phyloP scores from a whole-genome alignment of 2,888 invertebrate species.

The Melanotus villosus region DNA sequence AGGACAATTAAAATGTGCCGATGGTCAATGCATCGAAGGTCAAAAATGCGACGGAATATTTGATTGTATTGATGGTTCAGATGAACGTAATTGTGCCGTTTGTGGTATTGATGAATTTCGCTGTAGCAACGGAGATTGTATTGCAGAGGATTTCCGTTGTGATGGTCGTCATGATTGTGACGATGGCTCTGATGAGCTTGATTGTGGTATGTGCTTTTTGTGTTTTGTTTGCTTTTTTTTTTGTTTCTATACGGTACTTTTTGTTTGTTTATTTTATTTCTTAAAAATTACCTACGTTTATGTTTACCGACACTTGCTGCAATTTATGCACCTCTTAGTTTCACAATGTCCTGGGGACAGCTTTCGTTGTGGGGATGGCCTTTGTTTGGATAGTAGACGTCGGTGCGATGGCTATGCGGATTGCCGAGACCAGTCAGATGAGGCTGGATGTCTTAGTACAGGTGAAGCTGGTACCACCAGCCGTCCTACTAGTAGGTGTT shows the following conservation, averaged over 20 bases:
- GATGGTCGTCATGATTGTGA: constrained; percentile 74
- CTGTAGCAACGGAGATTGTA: constrained; percentile 71
- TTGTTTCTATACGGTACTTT: constrained; percentile 8
- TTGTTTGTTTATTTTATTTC: background rate
- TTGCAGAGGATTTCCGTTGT: constrained; percentile 73
- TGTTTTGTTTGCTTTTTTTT: constrained; percentile 25
- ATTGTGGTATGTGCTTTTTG: constrained; percentile 69
- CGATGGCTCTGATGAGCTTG: constrained; percentile 76
- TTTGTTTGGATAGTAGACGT: constrained; percentile 64
- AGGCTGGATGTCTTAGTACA: constrained; percentile 58
- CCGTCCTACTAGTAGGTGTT: constrained; percentile 29
- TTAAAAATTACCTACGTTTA: background rate
- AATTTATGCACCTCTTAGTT: constrained; percentile 45
- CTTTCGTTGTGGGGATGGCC: constrained; percentile 52
- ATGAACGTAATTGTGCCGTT: constrained; percentile 67
- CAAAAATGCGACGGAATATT: constrained; percentile 72
- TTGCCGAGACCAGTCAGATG: constrained; percentile 77
- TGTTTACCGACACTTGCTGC: constrained; percentile 1
- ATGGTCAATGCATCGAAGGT: constrained; percentile 60
- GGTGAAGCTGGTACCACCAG: constrained; percentile 4
- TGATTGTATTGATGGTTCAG: constrained; percentile 74
- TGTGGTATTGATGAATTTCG: constrained; percentile 71
- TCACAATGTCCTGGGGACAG: constrained; percentile 52
- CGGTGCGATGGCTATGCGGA: constrained; percentile 75
- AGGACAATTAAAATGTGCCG: constrained; percentile 53